Conservation (phyloP, 1,140 invertebrate species). For the Drosophila serrata region DNA sequence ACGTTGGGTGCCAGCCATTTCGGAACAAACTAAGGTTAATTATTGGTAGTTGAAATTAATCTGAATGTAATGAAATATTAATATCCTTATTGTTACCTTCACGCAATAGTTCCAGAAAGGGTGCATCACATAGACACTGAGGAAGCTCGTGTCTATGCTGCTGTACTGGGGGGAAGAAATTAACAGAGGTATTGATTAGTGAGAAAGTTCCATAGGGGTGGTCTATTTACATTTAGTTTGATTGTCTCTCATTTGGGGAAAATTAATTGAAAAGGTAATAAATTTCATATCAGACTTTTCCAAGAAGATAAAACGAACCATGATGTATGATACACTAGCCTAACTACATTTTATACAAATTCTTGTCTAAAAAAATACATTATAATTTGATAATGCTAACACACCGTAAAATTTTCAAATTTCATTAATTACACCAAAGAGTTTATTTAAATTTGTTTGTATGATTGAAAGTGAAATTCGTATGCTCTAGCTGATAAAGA, state of each 20-base stretch:
- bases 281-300: too few relatives aligned
- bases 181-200: conserved; percentile 11
- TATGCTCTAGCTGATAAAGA: not conserved
- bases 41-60: conserved; percentile 2
- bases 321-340: too few relatives aligned
- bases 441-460: too few relatives aligned
- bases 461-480: not conserved
- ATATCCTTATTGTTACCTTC: conserved; percentile 88
- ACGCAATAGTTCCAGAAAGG: conserved; percentile 98
- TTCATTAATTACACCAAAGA: too few relatives aligned
- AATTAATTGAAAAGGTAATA: not conserved
- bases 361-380: too few relatives aligned
- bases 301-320: too few relatives aligned
- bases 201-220: too few relatives aligned
- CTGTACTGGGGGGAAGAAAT: conserved; percentile 91
- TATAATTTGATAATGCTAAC: too few relatives aligned
- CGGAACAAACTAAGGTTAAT: conserved; percentile 91
- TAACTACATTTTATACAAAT: too few relatives aligned
- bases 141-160: conserved; percentile 95
- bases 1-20: conserved; percentile 98
- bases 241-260: not conserved
- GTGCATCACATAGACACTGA: conserved; percentile 98
- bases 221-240: not conserved
- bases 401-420: too few relatives aligned
- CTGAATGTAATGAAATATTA: not conserved